These are phyloP conservation scores for Lamellibrachia columna DNA, from an alignment of 2,888 invertebrate genomes.

Conservation along the genomic window DNA sequence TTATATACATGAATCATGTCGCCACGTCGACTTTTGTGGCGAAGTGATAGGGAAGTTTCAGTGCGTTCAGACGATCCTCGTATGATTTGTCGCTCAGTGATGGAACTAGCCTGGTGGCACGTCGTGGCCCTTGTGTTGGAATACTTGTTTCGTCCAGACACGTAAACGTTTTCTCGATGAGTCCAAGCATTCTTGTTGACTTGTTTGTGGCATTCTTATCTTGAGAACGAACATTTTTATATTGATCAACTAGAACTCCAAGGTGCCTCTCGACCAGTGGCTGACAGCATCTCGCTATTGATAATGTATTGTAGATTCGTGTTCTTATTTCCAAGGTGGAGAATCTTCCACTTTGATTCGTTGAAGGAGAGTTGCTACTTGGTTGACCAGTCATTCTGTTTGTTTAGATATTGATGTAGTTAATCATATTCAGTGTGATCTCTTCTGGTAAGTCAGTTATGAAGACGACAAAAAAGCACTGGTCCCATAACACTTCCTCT, in stretches of 20 bases:
- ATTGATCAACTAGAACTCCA: too few relatives aligned
- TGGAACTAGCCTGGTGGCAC: background rate
- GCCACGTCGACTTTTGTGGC: background rate
- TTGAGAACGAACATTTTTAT: too few relatives aligned
- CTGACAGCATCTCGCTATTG: background rate
- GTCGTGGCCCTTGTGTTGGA: background rate
- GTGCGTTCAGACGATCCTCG: background rate
- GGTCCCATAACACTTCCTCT: slow-evolving; percentile 31
- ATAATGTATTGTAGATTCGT: background rate
- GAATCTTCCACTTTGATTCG: slow-evolving; percentile 31
- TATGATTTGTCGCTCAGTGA: background rate
- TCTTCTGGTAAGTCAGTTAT: too few relatives aligned
- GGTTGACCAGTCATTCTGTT: slow-evolving; percentile 25
- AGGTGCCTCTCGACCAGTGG: background rate
- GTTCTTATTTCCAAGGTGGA: background rate
- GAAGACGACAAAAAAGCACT: slow-evolving; percentile 8
- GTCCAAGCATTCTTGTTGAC: background rate
- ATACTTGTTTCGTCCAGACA: too few relatives aligned
- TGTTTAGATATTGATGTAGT: slow-evolving; percentile 22
- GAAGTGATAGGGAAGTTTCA: background rate
- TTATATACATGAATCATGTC: background rate
- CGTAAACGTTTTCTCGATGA: background rate
- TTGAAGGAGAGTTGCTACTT: slow-evolving; percentile 30
- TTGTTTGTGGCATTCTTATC: background rate
- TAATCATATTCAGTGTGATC: slow-evolving; percentile 11